These are phyloP conservation scores for Onthophagus sagittarius DNA, from an alignment of 2,888 invertebrate species.

Conservation along the genomic window DNA sequence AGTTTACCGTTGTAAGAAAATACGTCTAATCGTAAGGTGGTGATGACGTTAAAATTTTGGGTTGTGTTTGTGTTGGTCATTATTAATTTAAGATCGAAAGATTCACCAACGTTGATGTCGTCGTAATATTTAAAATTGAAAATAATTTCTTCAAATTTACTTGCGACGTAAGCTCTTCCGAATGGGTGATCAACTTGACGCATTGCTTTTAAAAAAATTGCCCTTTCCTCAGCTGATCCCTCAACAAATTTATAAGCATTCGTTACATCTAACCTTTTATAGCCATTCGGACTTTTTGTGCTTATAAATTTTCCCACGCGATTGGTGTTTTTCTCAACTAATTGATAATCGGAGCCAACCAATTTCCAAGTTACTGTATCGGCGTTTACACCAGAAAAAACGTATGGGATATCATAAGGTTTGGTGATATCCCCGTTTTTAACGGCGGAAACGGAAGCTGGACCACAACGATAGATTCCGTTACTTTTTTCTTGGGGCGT, in stretches of 20 bases:
- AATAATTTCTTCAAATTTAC: conserved; percentile 75
- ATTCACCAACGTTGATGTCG: conserved; percentile 76
- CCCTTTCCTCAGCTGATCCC: conserved; percentile 70
- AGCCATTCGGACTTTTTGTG: conserved; percentile 74
- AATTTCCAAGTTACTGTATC: conserved; percentile 60
- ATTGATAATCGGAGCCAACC: conserved; percentile 65
- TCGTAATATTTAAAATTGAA: conserved; percentile 76
- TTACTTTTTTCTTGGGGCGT: conserved; percentile 87
- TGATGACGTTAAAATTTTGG: conserved; percentile 60
- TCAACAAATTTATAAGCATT: conserved; percentile 73
- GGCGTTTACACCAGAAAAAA: conserved; percentile 91
- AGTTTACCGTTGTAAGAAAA: conserved; percentile 74
- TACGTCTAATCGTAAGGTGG: conserved; percentile 68
- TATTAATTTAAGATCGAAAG: conserved; percentile 65
- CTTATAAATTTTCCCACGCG: conserved; percentile 75
- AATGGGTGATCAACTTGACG: conserved; percentile 71
- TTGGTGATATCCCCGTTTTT: conserved; percentile 76
- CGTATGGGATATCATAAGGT: conserved; percentile 79
- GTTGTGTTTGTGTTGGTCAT: conserved; percentile 65
- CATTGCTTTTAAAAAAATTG: conserved; percentile 74
- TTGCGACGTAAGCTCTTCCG: conserved; percentile 77
- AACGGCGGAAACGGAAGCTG: conserved; percentile 78
- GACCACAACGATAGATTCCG: conserved; percentile 80
- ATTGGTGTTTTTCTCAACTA: conserved; percentile 65
- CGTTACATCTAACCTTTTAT: conserved; percentile 77